Base-by-base conservation (phyloP, 1,140 invertebrate genomes). In the Trichonephila clavata region DNA sequence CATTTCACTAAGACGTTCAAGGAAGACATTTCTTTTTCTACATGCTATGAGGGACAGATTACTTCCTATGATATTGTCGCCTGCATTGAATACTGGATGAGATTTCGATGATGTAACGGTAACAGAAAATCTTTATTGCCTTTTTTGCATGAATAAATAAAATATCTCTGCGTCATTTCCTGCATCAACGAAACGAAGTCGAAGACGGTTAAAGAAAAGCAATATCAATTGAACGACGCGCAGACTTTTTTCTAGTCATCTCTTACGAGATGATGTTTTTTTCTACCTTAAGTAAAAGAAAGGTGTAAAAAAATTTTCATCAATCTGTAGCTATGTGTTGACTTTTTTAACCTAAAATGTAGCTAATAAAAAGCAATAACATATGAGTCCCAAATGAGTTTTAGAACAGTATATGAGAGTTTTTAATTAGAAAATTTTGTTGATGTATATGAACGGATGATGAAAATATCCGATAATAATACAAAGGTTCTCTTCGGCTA, bases 131-230 rank as follows among this genome's bases (percentile, higher is more conserved):
- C 91, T 86, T 92, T 92, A 86, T 86, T 86, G 81, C 91, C 80
- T 92, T 92, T 92, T 92, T 77, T 92, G 80, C 91, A 92, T 92
- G 91, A 92, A 92, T 92, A 92, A 92, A 86, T 92, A 92, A 92
- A 92, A 83, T 92, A 92, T 83, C 83, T 86, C 83, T 92, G 91
- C 91, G 43, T 86, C 91, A 92, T 92, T 92, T 92, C 91, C 91
- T 92, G 91, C 91, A 92, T 68, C 91, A 77, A 86, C 61, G 80
- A 92, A 88, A 65, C 32, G 32, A 50, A 77, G 68, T 81, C 43
- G 68, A 81, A 77, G 71, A 90, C 43, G 27, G 88, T 77, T 71
- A 80, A 92, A 92, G 91, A 92, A 92, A 92, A 92, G 91, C 80
- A 92, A 92, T 92, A 92, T 92, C 81, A 92, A 86, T 92, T 92